These are phyloP conservation scores for Apodemus agrarius DNA, from an alignment of 2,797 vertebrate genomes.

Conservation along the genomic window DNA sequence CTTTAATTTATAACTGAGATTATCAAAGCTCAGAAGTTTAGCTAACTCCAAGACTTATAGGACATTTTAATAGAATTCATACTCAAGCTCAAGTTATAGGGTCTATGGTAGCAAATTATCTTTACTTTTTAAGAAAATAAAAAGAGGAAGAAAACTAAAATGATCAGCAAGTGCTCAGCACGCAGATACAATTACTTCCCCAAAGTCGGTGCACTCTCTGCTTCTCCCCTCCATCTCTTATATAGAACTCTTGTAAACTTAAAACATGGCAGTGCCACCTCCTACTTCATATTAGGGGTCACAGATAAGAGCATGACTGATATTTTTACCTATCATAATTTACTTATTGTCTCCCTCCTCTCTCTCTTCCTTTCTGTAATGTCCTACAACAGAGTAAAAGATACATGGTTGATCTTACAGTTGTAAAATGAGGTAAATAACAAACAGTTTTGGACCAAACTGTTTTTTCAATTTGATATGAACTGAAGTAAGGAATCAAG, in stretches of 20 bases:
- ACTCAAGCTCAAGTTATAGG: background rate
- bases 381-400: background rate
- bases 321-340: background rate
- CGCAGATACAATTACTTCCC: background rate
- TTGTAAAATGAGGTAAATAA: background rate
- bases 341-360: too few relatives aligned
- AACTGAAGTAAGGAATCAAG: background rate
- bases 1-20: background rate
- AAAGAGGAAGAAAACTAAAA: background rate
- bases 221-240: fast-evolving
- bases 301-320: background rate
- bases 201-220: background rate
- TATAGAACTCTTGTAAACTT: background rate
- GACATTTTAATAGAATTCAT: background rate
- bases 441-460: background rate
- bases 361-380: background rate
- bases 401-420: background rate
- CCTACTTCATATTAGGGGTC: background rate
- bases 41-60: background rate
- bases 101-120: background rate
- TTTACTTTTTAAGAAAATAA: background rate
- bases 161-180: fast-evolving
- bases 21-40: background rate
- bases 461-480: background rate
- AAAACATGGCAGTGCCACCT: background rate